A percentile compares a stretch with the other conserved stretches of the same genome.
These are phyloP conservation scores for Andrena bicolor DNA, from an alignment of 2,888 invertebrate species.

Conservation along the genomic window DNA sequence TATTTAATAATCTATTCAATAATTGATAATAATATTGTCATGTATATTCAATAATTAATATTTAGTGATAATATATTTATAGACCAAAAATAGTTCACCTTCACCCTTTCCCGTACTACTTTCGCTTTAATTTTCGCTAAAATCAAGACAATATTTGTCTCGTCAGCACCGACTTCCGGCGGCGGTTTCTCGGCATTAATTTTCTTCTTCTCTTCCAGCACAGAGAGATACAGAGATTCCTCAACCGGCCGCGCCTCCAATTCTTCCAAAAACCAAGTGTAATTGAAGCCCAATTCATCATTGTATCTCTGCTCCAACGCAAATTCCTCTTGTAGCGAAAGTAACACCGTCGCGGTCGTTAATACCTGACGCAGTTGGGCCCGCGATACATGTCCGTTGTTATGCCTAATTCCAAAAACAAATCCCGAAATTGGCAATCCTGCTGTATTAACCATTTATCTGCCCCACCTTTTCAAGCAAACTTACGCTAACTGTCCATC, in stretches of 20 bases:
- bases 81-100: conserved; percentile 67
- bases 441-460: too few species aligned
- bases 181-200: conserved; percentile 81
- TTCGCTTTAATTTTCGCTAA: conserved; percentile 91
- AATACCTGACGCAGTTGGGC: conserved; percentile 90
- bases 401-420: conserved; percentile 86
- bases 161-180: conserved; percentile 82
- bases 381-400: conserved; percentile 90
- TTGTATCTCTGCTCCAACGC: conserved; percentile 90
- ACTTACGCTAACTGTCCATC: too few species aligned
- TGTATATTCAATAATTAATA: not conserved
- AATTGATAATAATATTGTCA: not conserved
- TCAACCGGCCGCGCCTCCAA: conserved; percentile 85
- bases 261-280: conserved; percentile 89
- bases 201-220: conserved; percentile 82
- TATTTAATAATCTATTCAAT: not conserved
- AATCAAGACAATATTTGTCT: conserved; percentile 89
- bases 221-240: conserved; percentile 83
- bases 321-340: conserved; percentile 89
- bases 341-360: conserved; percentile 89
- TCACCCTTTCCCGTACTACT: conserved; percentile 89
- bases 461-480: too few species aligned
- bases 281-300: conserved; percentile 92
- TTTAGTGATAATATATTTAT: not conserved
- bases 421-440: too few species aligned